Evolutionary conservation across 53 echinoderm and acorn worm species (phyloP), one percentile per base, ranked within the genome.

Genomic region (Antedon mediterranea): DNA sequence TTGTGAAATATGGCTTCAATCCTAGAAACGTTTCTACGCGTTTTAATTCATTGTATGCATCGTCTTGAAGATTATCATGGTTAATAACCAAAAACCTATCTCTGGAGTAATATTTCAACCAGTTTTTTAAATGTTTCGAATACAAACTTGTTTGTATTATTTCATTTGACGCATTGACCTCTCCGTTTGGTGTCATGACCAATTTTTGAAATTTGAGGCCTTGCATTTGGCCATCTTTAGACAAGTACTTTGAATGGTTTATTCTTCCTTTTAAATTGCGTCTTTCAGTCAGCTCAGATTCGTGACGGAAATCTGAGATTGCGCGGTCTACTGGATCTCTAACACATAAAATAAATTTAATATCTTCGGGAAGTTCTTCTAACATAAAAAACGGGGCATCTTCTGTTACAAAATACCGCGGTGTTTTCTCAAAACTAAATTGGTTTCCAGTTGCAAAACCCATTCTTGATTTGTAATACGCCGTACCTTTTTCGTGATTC

Each of bases 371-470:
- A 6, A 94, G 76, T 37, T 94, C 95, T 57, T 83, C 34, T 71
- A 75, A 28, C n/a, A 94, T 94, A 5, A 80, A 71, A 26, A 28
- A 30, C 0, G 91, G 95, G 0, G 89, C 87, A 43, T 83, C 79
- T 1, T 78, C 43, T 11, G 91, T 91, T 37, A 94, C 85, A 83
- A 94, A 91, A 75, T 94, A 94, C 7, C 89, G 87, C 0, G 95
- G 95, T 0, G 95, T 91, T 79, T 94, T 94, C 71, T 94, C 95
- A 70, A 94, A 94, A 29, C 73, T 72, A 34, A 91, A 43, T 33
- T 89, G 84, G 20, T 43, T 70, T 6, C 82, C 30, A 0, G 78
- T 82, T 4, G 87, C 77, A 75, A 89, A 94, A 28, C 83, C 83
- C 95, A 94, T 94, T 32, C 87, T 76, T 7, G 89, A 86, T 27